Conservation (phyloP, 2,797 vertebrate species). For the Ispidina lecontei region DNA sequence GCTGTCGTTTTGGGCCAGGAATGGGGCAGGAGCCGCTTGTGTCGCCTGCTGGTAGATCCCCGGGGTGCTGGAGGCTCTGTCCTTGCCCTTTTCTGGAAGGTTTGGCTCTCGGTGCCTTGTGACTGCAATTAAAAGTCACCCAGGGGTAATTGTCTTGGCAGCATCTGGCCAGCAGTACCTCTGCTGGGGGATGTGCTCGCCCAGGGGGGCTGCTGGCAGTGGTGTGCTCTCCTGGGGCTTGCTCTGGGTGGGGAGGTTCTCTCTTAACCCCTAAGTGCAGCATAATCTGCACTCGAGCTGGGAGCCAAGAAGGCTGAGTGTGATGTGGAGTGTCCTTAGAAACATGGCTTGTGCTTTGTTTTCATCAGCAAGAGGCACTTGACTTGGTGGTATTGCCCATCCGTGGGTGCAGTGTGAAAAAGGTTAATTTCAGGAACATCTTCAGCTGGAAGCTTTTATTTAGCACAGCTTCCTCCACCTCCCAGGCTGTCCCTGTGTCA, state of each 20-base stretch:
- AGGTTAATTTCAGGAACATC: neutral
- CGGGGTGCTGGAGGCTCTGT: neutral
- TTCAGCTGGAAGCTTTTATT: neutral
- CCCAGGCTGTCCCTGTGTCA: neutral
- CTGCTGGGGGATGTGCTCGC: neutral
- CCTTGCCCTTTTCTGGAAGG: neutral
- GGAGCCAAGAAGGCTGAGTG: neutral
- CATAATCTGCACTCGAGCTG: fast-evolving
- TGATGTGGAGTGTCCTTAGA: neutral
- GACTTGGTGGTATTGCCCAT: neutral
- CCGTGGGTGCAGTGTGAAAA: neutral
- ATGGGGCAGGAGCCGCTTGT: fast-evolving
- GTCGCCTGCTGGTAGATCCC: neutral
- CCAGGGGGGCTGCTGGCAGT: fast-evolving
- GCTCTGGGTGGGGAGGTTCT: neutral
- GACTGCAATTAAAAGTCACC: fast-evolving
- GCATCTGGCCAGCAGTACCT: fast-evolving
- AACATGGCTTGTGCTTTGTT: fast-evolving
- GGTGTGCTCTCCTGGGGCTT: neutral
- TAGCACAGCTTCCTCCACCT: neutral
- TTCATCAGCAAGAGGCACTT: neutral
- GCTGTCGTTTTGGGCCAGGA: fast-evolving
- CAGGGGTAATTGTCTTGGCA: fast-evolving
- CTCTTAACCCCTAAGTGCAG: fast-evolving
- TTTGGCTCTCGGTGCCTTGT: neutral